These are phyloP conservation scores for Parapsyche elsis DNA, from an alignment of 1,140 invertebrate genomes.

Conservation along the genomic window DNA sequence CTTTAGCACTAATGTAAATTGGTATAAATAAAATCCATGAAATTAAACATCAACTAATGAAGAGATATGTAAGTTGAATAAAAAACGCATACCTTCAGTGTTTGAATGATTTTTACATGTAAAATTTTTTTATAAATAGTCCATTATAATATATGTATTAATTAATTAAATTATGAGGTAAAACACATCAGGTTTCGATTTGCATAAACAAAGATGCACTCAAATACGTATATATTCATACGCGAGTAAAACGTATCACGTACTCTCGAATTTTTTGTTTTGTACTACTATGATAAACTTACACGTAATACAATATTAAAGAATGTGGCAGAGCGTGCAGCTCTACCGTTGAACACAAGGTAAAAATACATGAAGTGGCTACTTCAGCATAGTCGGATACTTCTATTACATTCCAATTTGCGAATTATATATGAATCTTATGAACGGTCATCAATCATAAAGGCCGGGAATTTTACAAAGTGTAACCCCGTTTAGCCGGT, in stretches of 20 bases:
- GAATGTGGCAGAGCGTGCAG: conserved; percentile 11
- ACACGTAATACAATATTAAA: conserved; percentile 16
- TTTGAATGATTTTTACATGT: conserved; percentile 1
- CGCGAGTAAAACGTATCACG: background rate
- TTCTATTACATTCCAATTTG: too few relatives aligned
- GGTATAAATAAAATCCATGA: too few relatives aligned
- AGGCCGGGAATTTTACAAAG: too few relatives aligned
- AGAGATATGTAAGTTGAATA: background rate
- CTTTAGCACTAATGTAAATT: too few relatives aligned
- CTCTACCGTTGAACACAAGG: conserved; percentile 25
- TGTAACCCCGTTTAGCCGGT: too few relatives aligned
- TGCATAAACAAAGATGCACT: background rate
- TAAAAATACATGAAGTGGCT: conserved; percentile 24
- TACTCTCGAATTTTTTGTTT: background rate
- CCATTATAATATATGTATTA: background rate
- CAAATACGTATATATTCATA: background rate
- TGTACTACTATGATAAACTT: conserved; percentile 32
- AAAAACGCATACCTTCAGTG: background rate
- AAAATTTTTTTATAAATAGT: background rate
- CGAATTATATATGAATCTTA: too few relatives aligned
- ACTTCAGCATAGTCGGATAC: background rate
- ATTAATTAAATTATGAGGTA: conserved; percentile 13
- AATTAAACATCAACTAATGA: too few relatives aligned
- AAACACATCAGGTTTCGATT: conserved; percentile 4
- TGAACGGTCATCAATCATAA: too few relatives aligned